Conservation (phyloP, 2,113 vertebrate genomes). For the Microtus ochrogaster region DNA sequence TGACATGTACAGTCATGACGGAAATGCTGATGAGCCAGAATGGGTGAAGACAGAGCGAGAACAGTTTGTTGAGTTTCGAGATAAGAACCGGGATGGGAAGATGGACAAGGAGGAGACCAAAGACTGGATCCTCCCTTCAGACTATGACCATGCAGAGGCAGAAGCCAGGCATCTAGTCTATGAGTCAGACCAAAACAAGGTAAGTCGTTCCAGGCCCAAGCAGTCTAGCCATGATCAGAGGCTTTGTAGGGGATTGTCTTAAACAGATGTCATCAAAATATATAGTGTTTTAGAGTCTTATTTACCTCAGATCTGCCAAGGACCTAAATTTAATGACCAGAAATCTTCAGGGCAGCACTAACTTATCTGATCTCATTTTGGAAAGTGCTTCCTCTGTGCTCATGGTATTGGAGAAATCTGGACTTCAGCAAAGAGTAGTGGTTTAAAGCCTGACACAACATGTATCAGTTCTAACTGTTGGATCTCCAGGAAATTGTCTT, state of each 20-base stretch:
- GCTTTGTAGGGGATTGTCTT: not conserved
- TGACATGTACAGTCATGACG: constrained; percentile 93
- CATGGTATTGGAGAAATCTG: not conserved
- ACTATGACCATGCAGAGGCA: constrained; percentile 93
- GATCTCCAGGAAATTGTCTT: constrained; percentile 14
- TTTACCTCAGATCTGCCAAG: not conserved
- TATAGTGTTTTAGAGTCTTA: not conserved
- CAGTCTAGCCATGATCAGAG: not conserved
- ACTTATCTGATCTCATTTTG: constrained; percentile 46
- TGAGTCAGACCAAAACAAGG: constrained; percentile 93
- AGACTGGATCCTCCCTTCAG: constrained; percentile 95
- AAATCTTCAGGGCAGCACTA: not conserved
- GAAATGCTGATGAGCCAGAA: constrained; percentile 90
- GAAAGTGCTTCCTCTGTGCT: constrained; percentile 11
- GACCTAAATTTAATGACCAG: not conserved
- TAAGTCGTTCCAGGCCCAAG: constrained; percentile 70
- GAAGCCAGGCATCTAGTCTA: constrained; percentile 95
- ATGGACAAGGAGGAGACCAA: constrained; percentile 96
- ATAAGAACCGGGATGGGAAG: constrained; percentile 94
- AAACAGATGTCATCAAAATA: not conserved
- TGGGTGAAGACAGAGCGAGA: constrained; percentile 95
- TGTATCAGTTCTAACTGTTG: not conserved
- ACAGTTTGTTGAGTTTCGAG: constrained; percentile 95
- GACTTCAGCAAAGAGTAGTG: not conserved
- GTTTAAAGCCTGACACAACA: not conserved